Evolutionary conservation across 2,888 invertebrate species (phyloP), one percentile per base, ranked within the genome.

Genomic region (Gandaritis pyraliata): DNA sequence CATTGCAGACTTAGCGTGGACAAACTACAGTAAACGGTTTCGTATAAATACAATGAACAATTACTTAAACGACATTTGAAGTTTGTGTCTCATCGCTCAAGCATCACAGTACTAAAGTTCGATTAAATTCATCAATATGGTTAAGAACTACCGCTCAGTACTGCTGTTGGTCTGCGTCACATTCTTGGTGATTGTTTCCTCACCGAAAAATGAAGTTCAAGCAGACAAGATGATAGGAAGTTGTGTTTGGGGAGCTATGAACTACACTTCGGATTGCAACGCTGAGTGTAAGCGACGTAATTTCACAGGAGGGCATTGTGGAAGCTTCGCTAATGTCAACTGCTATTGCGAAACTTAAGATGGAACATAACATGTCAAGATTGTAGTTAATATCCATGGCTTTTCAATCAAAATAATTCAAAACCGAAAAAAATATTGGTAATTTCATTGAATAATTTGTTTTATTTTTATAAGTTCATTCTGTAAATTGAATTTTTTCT

Each of bases 301-400:
- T 1, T 29, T n/a, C 46, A 46, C 23, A n/a, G 46, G 46, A 29
- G 46, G 46, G 2, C 46, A 46, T 6, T 46, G 46, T n/a, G 46
- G 46, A 12, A 46, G 46, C 16, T 43, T 43, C 16, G 43, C 43
- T 3, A 43, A 43, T 43, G 43, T 43, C 16, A 43, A 43, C 4
- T 46, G 46, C 11, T 46, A 23, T 23, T 46, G 46, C 46, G 46
- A 46, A 23, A 46, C 46, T 7, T 46, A 46, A 23, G 23, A 23
- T 23, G 23, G 23, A 23, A 23, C 23, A 18, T 45, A 18, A n/a
- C n/a, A n/a, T n/a, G 33, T 36, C 36, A 36, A 39, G 5, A 39
- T n/a, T n/a, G 39, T n/a, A 23, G 3, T 23, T 23, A 0, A 3
- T 0, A 23, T 23, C 23, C 23, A 2, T 23, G 23, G 23, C 23